phyloP scores from a whole-genome alignment of 2,888 invertebrate species.

The Brassicogethes aeneus region DNA sequence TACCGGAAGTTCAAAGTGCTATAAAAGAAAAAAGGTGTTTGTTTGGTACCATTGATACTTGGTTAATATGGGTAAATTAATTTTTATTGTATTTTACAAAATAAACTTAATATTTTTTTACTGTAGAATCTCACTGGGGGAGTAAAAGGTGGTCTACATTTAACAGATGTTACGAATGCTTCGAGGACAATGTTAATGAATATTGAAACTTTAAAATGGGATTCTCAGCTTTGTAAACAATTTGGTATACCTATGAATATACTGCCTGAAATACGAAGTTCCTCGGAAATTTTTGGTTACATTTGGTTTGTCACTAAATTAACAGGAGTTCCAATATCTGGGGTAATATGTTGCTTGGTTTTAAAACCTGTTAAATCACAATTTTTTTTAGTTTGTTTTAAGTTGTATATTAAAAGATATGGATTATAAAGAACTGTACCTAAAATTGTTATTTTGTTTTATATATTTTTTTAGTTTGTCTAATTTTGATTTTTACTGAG shows the following conservation, averaged over 20 bases:
- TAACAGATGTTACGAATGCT: conserved; percentile 96
- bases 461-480: too few species aligned
- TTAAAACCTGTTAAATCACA: too few species aligned
- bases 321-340: conserved; percentile 78
- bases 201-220: conserved; percentile 78
- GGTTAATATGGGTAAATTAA: conserved; percentile 72
- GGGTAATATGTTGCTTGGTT: too few species aligned
- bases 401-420: too few species aligned
- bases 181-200: conserved; percentile 95
- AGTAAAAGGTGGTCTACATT: conserved; percentile 57
- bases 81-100: conserved; percentile 1
- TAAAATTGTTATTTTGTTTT: too few species aligned
- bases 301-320: conserved; percentile 60
- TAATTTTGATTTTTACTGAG: too few species aligned
- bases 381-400: too few species aligned
- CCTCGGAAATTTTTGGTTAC: conserved; percentile 85
- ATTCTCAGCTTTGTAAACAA: conserved; percentile 72
- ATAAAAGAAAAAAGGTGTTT: conserved; percentile 59
- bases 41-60: conserved; percentile 89
- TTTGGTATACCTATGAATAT: conserved; percentile 79
- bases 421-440: too few species aligned
- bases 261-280: conserved; percentile 81
- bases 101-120: conserved; percentile 4
- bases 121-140: conserved; percentile 63
- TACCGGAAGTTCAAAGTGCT: conserved; percentile 62